Evolutionary conservation across 1,140 invertebrate species (phyloP), one percentile per base, ranked within the genome.

Genomic region (Episyrphus balteatus): DNA sequence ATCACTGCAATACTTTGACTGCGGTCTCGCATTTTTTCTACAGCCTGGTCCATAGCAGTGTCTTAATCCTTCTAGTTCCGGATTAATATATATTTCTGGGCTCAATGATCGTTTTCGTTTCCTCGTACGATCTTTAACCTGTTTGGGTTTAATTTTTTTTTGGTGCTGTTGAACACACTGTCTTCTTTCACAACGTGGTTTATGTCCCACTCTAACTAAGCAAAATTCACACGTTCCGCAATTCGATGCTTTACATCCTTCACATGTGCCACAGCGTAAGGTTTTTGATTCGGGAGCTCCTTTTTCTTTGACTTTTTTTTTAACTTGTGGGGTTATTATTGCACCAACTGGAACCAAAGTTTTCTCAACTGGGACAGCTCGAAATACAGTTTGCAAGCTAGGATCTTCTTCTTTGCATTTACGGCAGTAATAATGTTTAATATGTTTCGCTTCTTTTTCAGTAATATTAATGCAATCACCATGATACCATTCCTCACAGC

Each of bases 401-500:
- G 88, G 81, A 73, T 94, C 88, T 62, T 89, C 84, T 57, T 85
- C 82, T 59, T 77, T 72, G 58, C 87, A 90, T n/a, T 80, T 75
- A 55, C 86, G 75, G 72, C 94, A 98, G 68, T 87, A 96, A 59
- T 92, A 98, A 55, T 90, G 86, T 61, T 91, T 89, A 44, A 98
- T 97, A 49, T 84, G 80, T 61, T 92, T 92, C 0, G 94, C 87
- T 66, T 96, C 88, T 54, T 86, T 81, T 63, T 94, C 86, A 10
- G 89, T 93, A 48, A 98, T 91, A 55, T 88, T 88, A 57, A 98
- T 94, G 68, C 94, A 98, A 60, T 96, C 91, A 10, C 93, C 93
- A 70, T 98, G 95, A 63, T 94, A 98, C 94, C 95, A 98, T 73
- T 97, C 92, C 69, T 98, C 91, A 71, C 95, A 98, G 30, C 87